Evolutionary conservation across 2,797 vertebrate species (phyloP).

Genomic region (Distichodus sexfasciatus): DNA sequence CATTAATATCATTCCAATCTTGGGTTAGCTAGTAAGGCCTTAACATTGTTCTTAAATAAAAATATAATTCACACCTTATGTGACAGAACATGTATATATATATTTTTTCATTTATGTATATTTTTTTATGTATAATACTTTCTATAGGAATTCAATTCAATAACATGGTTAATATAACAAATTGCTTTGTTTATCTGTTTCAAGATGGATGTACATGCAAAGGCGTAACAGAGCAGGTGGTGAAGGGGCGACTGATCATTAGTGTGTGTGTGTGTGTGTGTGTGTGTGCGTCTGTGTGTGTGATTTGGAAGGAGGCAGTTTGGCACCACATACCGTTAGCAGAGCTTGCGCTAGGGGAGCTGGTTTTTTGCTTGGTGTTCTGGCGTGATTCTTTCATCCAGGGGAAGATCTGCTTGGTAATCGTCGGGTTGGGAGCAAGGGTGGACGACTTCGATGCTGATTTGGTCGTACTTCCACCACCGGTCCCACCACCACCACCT

Average conservation of each 20-base stretch:
- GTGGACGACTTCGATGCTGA: constrained; percentile 79
- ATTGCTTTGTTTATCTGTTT: no score
- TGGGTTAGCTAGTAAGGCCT: no score
- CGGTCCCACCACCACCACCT: constrained; percentile 37
- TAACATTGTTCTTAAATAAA: no score
- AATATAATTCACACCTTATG: no score
- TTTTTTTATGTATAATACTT: no score
- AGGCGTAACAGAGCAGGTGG: constrained; percentile 15
- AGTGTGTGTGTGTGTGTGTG: constrained; percentile 17
- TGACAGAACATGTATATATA: no score
- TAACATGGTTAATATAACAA: no score
- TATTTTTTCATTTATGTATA: neutral
- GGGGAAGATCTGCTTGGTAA: constrained; percentile 97
- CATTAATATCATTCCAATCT: no score
- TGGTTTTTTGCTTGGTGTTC: constrained; percentile 94
- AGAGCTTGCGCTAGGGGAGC: constrained; percentile 91
- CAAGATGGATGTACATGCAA: no score
- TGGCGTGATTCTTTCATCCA: constrained; percentile 99
- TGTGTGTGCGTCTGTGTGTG: no score
- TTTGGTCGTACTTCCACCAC: constrained; percentile 63
- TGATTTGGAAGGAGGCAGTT: no score
- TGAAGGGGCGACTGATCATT: constrained; percentile 9
- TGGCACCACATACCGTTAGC: constrained; percentile 77
- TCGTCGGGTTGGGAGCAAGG: constrained; percentile 78
- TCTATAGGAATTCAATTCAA: no score